Percentiles rank a stretch among this genome's conserved stretches.
Conservation (phyloP, 2,797 vertebrate species). For the Pachyuromys duprasi region DNA sequence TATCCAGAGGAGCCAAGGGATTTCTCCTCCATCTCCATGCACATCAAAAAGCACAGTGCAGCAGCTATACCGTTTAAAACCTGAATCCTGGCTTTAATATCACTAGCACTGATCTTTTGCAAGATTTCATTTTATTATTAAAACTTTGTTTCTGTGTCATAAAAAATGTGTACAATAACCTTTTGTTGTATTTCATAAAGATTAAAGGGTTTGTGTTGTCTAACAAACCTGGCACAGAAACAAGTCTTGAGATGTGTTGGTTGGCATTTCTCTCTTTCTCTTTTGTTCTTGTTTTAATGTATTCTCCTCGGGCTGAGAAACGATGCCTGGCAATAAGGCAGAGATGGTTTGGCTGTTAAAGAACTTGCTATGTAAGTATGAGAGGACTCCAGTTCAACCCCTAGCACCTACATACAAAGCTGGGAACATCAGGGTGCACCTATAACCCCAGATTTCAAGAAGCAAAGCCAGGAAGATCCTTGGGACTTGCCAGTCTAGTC, state of each 20-base stretch:
- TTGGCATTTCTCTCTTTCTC: not conserved
- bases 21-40: not conserved
- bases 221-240: not conserved
- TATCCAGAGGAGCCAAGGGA: not conserved
- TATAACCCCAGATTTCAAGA: not conserved
- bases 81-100: not conserved
- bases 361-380: not conserved
- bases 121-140: slow-evolving; percentile 12
- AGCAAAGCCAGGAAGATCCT: not conserved
- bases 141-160: not conserved
- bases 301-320: not conserved
- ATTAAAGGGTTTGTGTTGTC: not conserved
- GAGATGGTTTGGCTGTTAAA: not conserved
- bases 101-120: not conserved
- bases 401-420: not conserved
- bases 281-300: not conserved
- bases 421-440: not conserved
- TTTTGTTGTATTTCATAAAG: not conserved
- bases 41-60: not conserved
- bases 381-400: not conserved
- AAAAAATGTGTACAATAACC: not conserved
- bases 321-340: not conserved
- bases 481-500: not conserved
- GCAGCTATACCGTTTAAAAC: not conserved
- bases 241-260: not conserved